Conservation (phyloP, 2,113 vertebrate genomes). For the Cottus gobio region DNA sequence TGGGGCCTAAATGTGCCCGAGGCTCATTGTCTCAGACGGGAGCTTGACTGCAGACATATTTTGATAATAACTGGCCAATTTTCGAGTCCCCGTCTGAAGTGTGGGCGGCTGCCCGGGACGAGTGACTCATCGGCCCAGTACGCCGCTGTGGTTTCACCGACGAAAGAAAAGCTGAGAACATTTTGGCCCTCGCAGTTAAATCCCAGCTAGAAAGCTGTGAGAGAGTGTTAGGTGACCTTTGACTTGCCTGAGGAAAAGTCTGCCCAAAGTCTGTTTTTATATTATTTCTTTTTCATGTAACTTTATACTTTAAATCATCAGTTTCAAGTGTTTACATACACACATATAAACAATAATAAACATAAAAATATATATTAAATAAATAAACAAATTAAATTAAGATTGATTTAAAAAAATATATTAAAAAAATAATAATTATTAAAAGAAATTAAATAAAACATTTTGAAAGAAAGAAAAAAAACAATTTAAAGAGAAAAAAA, state of each 20-base stretch:
- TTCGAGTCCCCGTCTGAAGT: constrained; percentile 1
- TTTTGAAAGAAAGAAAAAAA: too few relatives aligned
- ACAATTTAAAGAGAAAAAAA: not conserved
- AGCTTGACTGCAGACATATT: constrained; percentile 31
- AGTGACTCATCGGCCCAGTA: constrained; percentile 42
- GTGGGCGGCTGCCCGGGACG: not conserved
- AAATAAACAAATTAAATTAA: too few relatives aligned
- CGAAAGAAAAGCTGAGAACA: not conserved
- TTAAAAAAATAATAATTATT: too few relatives aligned
- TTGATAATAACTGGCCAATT: constrained; percentile 42
- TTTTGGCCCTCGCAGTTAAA: too few relatives aligned
- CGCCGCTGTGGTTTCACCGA: not conserved
- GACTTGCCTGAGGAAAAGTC: not conserved
- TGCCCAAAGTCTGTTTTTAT: not conserved
- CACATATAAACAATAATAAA: not conserved
- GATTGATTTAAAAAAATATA: too few relatives aligned
- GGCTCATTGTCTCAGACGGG: constrained; percentile 18
- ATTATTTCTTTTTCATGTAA: not conserved
- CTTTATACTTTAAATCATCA: not conserved
- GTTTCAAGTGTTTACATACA: not conserved
- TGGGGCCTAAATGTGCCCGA: not conserved
- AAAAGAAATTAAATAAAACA: too few relatives aligned
- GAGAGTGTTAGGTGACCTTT: not conserved
- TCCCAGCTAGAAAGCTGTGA: not conserved
- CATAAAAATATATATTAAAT: not conserved